Evolutionary conservation across 2,888 invertebrate species (phyloP).

Genomic region (Dynastes maya): DNA sequence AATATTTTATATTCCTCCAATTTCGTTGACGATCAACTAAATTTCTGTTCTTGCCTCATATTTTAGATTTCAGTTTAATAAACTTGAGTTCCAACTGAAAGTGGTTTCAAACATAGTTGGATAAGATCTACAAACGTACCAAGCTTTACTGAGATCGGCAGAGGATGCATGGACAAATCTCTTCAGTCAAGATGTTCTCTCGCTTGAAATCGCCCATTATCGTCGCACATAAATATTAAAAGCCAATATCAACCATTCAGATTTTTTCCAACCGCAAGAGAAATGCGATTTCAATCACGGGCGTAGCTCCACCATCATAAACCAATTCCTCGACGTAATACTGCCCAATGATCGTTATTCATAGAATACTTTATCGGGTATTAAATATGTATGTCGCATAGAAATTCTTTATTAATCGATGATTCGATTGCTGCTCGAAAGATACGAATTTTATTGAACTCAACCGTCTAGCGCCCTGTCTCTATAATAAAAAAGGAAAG

Average conservation of each 20-base stretch:
- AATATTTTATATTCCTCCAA: no score
- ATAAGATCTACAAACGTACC: no score
- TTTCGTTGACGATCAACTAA: no score
- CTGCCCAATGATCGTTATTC: constrained; percentile 34
- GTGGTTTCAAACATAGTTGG: no score
- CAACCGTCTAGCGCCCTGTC: background rate
- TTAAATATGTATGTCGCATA: constrained; percentile 41
- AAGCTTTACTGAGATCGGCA: no score
- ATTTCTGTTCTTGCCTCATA: no score
- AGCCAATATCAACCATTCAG: background rate
- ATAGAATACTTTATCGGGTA: constrained; percentile 37
- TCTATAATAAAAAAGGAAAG: no score
- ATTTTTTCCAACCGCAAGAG: background rate
- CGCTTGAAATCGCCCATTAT: no score
- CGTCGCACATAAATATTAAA: background rate
- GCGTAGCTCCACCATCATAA: background rate
- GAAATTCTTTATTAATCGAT: constrained; percentile 33
- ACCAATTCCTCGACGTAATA: constrained; percentile 23
- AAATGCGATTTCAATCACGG: constrained; percentile 28
- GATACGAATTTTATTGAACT: constrained; percentile 13
- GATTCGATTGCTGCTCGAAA: background rate
- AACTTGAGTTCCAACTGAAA: no score
- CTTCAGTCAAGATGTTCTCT: no score
- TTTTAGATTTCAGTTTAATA: no score
- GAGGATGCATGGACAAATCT: no score